Conservation (phyloP, 2,797 vertebrate species). For the Neosilurus hyrtlii region DNA sequence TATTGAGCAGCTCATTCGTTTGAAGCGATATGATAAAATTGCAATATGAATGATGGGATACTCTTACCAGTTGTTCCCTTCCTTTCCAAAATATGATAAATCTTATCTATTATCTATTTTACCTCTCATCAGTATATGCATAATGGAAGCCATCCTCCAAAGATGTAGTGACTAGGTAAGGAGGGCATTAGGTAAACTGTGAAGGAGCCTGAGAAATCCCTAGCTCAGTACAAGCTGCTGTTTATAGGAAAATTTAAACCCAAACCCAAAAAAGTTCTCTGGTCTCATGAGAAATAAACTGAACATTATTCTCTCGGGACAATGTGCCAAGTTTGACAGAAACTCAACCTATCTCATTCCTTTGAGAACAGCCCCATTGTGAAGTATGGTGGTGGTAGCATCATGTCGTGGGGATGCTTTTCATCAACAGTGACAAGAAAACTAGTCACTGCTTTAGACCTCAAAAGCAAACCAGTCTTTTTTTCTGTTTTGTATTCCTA, state of each 20-base stretch:
- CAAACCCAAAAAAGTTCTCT: background rate
- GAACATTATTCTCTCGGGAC: background rate
- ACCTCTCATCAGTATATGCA: background rate
- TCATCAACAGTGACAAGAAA: background rate
- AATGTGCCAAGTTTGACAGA: background rate
- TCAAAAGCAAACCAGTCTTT: background rate
- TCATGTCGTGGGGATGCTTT: background rate
- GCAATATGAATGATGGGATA: background rate
- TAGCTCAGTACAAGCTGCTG: background rate
- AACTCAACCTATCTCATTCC: background rate
- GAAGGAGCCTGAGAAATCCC: background rate
- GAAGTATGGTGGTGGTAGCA: slow-evolving; percentile 1
- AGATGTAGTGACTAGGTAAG: background rate
- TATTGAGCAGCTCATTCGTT: background rate
- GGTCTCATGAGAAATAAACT: background rate
- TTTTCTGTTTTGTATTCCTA: background rate
- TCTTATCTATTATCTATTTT: background rate
- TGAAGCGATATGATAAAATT: background rate
- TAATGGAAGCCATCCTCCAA: background rate
- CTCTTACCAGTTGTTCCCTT: background rate
- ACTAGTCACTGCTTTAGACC: background rate
- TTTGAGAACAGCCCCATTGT: background rate
- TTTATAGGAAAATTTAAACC: background rate
- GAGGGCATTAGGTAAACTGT: background rate
- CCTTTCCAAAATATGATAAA: background rate